Percentiles rank a stretch among this genome's conserved stretches.
Conservation (phyloP, 2,113 vertebrate species). For the Heterochromis multidens region DNA sequence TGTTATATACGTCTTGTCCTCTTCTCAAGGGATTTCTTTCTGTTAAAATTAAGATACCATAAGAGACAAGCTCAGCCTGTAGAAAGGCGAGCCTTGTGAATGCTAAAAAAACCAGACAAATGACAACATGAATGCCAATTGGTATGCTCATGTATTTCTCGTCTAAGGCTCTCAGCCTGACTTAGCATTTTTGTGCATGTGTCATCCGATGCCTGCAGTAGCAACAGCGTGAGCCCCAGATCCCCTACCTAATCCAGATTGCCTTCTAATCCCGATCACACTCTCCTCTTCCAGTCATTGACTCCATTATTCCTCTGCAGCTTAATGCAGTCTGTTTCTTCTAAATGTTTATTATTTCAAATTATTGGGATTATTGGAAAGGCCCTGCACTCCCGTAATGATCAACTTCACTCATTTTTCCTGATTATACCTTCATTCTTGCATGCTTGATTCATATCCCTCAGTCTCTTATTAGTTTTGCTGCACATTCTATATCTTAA, state of each 20-base stretch:
- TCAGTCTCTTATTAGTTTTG: neutral
- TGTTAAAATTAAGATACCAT: conserved; percentile 16
- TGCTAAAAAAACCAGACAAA: neutral
- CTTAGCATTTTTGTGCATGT: conserved; percentile 40
- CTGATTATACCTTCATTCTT: neutral
- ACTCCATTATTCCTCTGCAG: conserved; percentile 7
- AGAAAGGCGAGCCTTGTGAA: neutral
- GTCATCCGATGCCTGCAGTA: conserved; percentile 24
- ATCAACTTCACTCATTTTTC: neutral
- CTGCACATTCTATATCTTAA: neutral
- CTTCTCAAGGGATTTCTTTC: conserved; percentile 15
- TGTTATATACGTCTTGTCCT: neutral
- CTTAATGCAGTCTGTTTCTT: neutral
- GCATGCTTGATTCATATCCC: neutral
- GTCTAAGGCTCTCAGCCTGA: conserved; percentile 10
- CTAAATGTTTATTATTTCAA: neutral
- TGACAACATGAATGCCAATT: neutral
- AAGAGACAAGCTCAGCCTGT: neutral
- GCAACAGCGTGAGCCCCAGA: conserved; percentile 14
- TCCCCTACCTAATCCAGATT: conserved; percentile 54
- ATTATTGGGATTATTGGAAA: neutral
- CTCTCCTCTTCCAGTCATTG: conserved; percentile 25
- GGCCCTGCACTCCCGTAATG: neutral
- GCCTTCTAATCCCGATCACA: conserved; percentile 41
- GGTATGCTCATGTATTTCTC: neutral